These are phyloP conservation scores for Cossypha polioptera DNA, from an alignment of 2,797 vertebrate species.

Conservation along the genomic window DNA sequence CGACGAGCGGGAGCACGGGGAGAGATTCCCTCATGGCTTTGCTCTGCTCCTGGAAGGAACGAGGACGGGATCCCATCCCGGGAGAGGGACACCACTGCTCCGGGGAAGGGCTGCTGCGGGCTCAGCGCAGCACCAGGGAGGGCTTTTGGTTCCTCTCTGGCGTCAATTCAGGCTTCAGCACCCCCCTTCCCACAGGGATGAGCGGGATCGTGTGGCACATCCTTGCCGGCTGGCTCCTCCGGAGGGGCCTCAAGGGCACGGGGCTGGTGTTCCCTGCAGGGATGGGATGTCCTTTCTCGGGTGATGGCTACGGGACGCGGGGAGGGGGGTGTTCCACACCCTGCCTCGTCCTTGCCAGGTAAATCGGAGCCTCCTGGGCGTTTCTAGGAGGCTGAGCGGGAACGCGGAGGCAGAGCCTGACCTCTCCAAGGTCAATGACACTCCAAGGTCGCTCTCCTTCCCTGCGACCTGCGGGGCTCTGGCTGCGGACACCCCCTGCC, in stretches of 20 bases:
- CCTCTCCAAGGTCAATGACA: not conserved
- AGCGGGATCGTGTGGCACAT: not conserved
- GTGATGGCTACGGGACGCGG: rapidly evolving
- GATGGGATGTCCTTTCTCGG: rapidly evolving
- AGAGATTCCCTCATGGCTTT: not conserved
- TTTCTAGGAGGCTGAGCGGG: not conserved
- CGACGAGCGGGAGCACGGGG: not conserved
- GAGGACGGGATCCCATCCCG: not conserved
- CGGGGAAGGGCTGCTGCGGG: not conserved
- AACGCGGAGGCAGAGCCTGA: not conserved
- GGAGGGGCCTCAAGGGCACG: not conserved
- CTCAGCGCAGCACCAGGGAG: not conserved
- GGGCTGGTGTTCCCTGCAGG: not conserved
- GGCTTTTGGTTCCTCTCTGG: not conserved
- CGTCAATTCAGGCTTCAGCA: not conserved
- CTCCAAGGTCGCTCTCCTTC: not conserved
- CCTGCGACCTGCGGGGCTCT: not conserved
- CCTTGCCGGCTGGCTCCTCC: not conserved
- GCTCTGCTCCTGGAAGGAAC: not conserved
- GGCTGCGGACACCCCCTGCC: not conserved
- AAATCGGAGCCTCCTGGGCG: not conserved
- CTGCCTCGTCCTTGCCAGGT: not conserved
- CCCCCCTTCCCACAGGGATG: not conserved
- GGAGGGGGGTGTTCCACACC: not conserved
- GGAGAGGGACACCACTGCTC: not conserved